phyloP scores from a whole-genome alignment of 2,888 invertebrate species.

The Dione juno region DNA sequence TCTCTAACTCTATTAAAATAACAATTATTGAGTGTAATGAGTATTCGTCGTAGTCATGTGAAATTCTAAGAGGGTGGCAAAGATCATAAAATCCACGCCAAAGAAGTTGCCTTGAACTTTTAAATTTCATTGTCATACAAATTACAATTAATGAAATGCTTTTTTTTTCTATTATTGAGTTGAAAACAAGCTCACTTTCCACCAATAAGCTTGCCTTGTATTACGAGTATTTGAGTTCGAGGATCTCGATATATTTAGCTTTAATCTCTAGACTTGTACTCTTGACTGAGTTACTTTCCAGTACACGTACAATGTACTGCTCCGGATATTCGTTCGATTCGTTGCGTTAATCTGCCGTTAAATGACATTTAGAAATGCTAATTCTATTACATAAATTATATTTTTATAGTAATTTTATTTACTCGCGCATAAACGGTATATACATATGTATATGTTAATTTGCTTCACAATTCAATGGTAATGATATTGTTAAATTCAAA shows the following conservation, averaged over 20 bases:
- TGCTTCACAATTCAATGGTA: slow-evolving; percentile 16
- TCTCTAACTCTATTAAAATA: too few relatives aligned
- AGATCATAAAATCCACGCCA: too few relatives aligned
- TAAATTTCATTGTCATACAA: too few relatives aligned
- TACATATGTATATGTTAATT: neutral
- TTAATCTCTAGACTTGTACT: slow-evolving; percentile 37
- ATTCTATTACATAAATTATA: neutral
- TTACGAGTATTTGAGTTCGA: slow-evolving; percentile 44
- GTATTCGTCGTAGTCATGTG: too few relatives aligned
- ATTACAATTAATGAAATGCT: too few relatives aligned
- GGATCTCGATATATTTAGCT: slow-evolving; percentile 45
- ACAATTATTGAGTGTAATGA: too few relatives aligned
- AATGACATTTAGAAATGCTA: neutral
- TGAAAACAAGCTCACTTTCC: too few relatives aligned
- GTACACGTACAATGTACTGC: slow-evolving; percentile 16
- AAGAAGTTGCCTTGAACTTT: too few relatives aligned
- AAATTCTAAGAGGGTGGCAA: too few relatives aligned
- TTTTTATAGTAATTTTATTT: slow-evolving; percentile 9
- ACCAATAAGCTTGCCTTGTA: slow-evolving; percentile 32
- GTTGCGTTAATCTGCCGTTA: slow-evolving; percentile 12
- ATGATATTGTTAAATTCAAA: slow-evolving; percentile 22
- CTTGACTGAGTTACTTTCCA: slow-evolving; percentile 35
- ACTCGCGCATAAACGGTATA: neutral
- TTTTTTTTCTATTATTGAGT: too few relatives aligned
- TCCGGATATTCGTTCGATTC: neutral